A percentile compares a stretch with the other conserved stretches of the same genome.
These are phyloP conservation scores for Brachyhypopomus gauderio DNA, from an alignment of 2,113 vertebrate species.

Conservation along the genomic window DNA sequence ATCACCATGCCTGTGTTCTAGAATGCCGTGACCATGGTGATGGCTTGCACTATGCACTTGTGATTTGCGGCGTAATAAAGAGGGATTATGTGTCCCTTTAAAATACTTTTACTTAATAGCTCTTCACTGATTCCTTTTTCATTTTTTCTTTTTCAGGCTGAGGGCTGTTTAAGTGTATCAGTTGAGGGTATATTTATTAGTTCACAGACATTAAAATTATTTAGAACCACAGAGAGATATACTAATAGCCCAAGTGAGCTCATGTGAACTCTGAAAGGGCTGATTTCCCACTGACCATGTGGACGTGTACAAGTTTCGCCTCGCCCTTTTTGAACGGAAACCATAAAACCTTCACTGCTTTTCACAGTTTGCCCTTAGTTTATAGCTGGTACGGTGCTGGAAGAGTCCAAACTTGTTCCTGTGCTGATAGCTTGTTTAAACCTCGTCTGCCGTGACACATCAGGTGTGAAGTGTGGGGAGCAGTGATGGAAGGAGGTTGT, in stretches of 20 bases:
- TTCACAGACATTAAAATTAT: not conserved
- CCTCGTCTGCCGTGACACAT: slow-evolving; percentile 39
- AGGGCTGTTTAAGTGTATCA: not conserved
- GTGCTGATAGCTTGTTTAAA: slow-evolving; percentile 3
- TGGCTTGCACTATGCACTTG: not conserved
- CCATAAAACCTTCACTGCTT: slow-evolving; percentile 1
- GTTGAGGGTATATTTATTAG: not conserved
- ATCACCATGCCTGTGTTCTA: not conserved
- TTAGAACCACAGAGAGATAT: not conserved
- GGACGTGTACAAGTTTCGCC: not conserved
- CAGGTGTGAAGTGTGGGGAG: slow-evolving; percentile 56
- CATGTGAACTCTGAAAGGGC: not conserved
- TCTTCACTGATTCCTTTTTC: slow-evolving; percentile 2
- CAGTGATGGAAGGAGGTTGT: not conserved
- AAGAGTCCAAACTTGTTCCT: not conserved
- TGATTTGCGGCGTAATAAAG: slow-evolving; percentile 12
- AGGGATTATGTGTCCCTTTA: slow-evolving; percentile 21
- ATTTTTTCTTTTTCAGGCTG: not conserved
- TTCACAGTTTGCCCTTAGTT: slow-evolving; percentile 4
- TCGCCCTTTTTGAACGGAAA: not conserved
- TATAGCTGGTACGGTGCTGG: not conserved
- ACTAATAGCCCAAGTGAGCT: not conserved
- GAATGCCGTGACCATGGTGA: no score
- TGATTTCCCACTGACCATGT: not conserved
- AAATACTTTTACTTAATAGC: slow-evolving; percentile 8